These are phyloP conservation scores for Calephelis virginiensis DNA, from an alignment of 1,140 invertebrate genomes.

Conservation along the genomic window DNA sequence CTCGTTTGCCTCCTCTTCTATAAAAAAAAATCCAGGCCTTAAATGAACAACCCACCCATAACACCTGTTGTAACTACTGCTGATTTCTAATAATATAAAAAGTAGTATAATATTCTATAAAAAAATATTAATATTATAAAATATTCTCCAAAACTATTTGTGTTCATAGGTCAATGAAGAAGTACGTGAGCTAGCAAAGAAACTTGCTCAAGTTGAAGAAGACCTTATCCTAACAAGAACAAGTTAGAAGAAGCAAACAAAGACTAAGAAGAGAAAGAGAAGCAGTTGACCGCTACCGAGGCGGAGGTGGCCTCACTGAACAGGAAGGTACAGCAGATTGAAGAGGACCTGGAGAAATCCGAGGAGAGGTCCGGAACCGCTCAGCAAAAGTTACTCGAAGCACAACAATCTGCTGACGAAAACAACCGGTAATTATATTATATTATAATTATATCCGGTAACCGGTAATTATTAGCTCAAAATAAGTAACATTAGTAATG, in stretches of 20 bases:
- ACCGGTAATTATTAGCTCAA: no score
- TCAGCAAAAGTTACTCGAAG: constrained; percentile 96
- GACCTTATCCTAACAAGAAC: constrained; percentile 92
- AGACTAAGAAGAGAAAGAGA: constrained; percentile 95
- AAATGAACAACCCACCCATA: no score
- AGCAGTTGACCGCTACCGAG: constrained; percentile 86
- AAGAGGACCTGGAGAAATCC: constrained; percentile 98
- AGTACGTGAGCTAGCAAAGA: constrained; percentile 94
- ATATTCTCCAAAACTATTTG: no score
- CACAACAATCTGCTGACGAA: constrained; percentile 98
- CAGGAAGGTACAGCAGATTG: constrained; percentile 98
- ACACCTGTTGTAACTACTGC: no score
- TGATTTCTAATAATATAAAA: no score
- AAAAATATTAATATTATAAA: no score
- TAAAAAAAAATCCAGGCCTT: no score
- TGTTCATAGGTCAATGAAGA: constrained; percentile 89
- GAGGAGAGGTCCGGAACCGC: constrained; percentile 97
- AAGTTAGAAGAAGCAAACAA: constrained; percentile 92
- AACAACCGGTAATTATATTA: constrained; percentile 90
- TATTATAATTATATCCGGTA: no score
- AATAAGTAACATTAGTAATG: no score
- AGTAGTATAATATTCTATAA: no score
- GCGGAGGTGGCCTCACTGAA: constrained; percentile 96
- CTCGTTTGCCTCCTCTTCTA: no score
- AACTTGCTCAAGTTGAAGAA: constrained; percentile 93